These are phyloP conservation scores for Catostylus mosaicus DNA, from an alignment of 30 jellyfish, hydroid and myxozoan genomes.

Conservation along the genomic window DNA sequence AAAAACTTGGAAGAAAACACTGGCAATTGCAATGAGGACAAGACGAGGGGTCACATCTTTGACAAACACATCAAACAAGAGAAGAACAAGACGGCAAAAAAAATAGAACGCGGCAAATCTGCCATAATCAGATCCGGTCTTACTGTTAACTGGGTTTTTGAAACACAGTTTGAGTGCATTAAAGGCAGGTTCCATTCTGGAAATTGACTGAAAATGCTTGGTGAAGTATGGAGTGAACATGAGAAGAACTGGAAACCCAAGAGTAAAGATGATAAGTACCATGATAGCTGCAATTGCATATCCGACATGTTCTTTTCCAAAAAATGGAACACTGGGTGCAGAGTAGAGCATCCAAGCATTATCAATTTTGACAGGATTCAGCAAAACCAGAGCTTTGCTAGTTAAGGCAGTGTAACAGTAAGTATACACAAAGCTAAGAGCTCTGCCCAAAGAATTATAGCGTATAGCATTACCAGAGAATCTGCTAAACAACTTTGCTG, in stretches of 20 bases:
- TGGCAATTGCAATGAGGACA: conserved; percentile 63
- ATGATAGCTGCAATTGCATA: conserved; percentile 72
- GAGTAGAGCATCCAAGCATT: conserved; percentile 41
- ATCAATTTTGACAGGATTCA: conserved; percentile 72
- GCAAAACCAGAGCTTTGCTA: conserved; percentile 76
- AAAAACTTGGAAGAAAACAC: conserved; percentile 68
- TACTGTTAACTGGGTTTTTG: conserved; percentile 53
- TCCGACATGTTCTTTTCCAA: conserved; percentile 56
- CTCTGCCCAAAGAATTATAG: conserved; percentile 85
- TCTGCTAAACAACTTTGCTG: conserved; percentile 59
- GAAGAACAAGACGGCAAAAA: conserved; percentile 71
- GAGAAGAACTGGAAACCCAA: conserved; percentile 81
- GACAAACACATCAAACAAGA: conserved; percentile 53
- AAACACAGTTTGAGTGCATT: conserved; percentile 75
- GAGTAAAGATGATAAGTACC: conserved; percentile 56
- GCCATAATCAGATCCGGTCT: conserved; percentile 35
- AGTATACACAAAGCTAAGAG: conserved; percentile 86
- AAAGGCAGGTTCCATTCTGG: conserved; percentile 73
- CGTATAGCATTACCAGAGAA: conserved; percentile 28
- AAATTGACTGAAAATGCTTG: conserved; percentile 24
- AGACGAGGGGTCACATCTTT: conserved; percentile 75
- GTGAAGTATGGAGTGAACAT: conserved; percentile 84
- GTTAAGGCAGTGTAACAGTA: conserved; percentile 77
- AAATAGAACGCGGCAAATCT: conserved; percentile 88
- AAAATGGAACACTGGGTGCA: conserved; percentile 65